Percentiles rank a stretch among this genome's conserved stretches.
These are phyloP conservation scores for Sturnus vulgaris DNA, from an alignment of 2,113 vertebrate species.

Conservation along the genomic window DNA sequence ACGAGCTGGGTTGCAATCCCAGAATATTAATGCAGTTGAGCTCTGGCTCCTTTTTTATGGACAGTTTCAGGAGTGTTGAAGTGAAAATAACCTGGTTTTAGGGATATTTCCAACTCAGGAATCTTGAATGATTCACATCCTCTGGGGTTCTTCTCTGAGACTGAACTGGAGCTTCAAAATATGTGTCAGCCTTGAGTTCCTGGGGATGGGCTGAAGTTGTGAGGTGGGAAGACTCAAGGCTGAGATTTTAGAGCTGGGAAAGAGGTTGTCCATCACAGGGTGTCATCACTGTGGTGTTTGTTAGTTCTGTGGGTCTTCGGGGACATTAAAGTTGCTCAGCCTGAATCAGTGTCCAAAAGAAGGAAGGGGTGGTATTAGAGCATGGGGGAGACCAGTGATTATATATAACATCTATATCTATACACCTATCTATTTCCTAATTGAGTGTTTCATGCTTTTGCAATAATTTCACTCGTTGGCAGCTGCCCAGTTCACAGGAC, in stretches of 20 bases:
- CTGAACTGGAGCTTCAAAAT: background rate
- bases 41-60: background rate
- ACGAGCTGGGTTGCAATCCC: background rate
- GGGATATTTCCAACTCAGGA: background rate
- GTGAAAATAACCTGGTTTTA: background rate
- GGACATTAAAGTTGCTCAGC: background rate
- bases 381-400: background rate
- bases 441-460: background rate
- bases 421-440: background rate
- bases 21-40: background rate
- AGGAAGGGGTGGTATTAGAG: background rate
- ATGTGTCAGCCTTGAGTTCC: fast-evolving
- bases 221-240: fast-evolving
- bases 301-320: background rate
- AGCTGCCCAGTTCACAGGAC: background rate
- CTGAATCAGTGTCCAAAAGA: background rate
- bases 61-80: background rate
- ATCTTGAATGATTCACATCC: fast-evolving
- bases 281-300: fast-evolving
- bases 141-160: background rate
- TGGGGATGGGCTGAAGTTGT: background rate
- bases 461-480: background rate
- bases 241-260: background rate
- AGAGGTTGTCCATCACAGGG: background rate
- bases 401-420: background rate